Conservation (phyloP, 2,113 vertebrate species). For the Anthoscopus minutus region DNA sequence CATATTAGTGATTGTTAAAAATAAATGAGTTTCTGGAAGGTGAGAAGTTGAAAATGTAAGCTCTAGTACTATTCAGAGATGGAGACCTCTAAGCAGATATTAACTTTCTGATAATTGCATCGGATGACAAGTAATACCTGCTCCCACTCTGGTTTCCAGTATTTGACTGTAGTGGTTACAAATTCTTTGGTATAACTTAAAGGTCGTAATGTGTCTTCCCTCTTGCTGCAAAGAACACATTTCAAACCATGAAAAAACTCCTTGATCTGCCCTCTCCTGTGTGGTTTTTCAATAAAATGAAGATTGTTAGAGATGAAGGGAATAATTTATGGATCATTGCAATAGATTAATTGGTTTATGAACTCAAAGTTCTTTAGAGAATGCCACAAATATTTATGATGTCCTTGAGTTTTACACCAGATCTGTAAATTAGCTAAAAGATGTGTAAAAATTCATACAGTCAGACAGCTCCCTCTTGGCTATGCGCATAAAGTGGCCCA, state of each 20-base stretch:
- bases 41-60: background rate
- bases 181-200: background rate
- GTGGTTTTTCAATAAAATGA: background rate
- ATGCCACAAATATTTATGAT: constrained; percentile 36
- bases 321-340: background rate
- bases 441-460: constrained; percentile 38
- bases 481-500: background rate
- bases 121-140: background rate
- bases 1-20: background rate
- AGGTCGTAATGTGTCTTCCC: background rate
- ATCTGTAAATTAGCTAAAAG: constrained; percentile 55
- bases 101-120: background rate
- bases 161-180: background rate
- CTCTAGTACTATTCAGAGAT: background rate
- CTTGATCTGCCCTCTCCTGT: background rate
- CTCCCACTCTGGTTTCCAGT: background rate
- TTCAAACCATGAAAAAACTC: background rate
- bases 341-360: background rate
- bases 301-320: background rate
- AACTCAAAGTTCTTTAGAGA: background rate
- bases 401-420: constrained; percentile 12
- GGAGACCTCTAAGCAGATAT: background rate
- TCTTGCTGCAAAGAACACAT: background rate
- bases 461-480: constrained; percentile 29
- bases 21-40: background rate